Base-by-base conservation (phyloP, 2,797 vertebrate genomes). In the Lepus oiostolus region DNA sequence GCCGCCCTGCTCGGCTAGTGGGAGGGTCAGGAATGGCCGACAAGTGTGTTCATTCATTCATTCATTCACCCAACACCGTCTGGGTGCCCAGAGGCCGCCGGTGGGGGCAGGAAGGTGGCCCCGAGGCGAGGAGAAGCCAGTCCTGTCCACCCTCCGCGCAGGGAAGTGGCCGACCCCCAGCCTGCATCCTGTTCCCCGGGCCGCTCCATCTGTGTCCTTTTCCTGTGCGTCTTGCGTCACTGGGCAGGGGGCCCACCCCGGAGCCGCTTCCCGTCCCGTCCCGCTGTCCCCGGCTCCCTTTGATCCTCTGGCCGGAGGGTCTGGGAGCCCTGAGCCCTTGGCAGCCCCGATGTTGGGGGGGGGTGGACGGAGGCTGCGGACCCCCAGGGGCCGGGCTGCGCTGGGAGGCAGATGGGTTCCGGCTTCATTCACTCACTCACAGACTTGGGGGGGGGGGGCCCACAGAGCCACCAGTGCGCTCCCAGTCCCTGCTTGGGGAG, bases 131-230 rank as follows among this genome's bases (percentile, higher is more conserved):
- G 42, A n/a, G 38, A 47, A 85, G 68, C 42, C 42, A 62, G 24
- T 58, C 30, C 7, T 0, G 47, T 42, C n/a, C 50, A 17, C 26
- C 71, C 93, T 86, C 68, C 35, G 63, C 42, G 62, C 62, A 42
- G 5, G 80, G 76, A 91, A 89, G 42, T 24, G 92, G 13, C 62
- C 0, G 88, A 87, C 62, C 60, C 65, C 58, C 38, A 70, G 54
- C 65, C 86, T 1, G 0, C 82, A 74, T 79, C 85, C 77, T 85
- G 88, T 60, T 21, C 4, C 54, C 17, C 7, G 50, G 1, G 38
- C 77, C 2, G 11, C 7, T 81, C 88, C 83, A 70, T 82, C 94
- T 95, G 85, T 82, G 96, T 85, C 92, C 89, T 93, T 26, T 95
- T 94, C 94, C 83, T 75, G 92, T 38, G 58, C 58, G 52, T 72